Conservation (phyloP, 2,113 vertebrate species). For the Patagioenas fasciata region DNA sequence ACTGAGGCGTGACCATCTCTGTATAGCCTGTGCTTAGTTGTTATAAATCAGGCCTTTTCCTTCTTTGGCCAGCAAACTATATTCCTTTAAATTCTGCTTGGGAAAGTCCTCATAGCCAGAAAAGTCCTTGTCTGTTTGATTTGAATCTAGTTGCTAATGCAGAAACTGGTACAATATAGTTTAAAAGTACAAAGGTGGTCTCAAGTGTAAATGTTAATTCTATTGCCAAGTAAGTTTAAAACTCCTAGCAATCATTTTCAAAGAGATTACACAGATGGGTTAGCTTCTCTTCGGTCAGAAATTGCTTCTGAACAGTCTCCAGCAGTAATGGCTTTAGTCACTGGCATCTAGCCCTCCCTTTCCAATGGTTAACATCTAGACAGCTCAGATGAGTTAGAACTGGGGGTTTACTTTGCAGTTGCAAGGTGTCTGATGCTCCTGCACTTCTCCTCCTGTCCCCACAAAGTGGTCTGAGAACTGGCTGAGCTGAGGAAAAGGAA, state of each 20-base stretch:
- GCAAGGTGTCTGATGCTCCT: neutral
- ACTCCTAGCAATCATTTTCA: conserved; percentile 8
- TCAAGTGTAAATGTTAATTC: neutral
- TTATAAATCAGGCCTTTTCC: neutral
- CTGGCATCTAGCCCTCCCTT: neutral
- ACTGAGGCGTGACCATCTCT: neutral
- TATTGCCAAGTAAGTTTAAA: neutral
- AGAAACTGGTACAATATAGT: neutral
- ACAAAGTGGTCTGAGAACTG: neutral
- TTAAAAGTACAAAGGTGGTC: neutral
- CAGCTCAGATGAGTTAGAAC: neutral
- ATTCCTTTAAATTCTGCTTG: neutral
- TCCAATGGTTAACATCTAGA: neutral
- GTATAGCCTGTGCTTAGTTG: neutral
- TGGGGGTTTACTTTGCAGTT: neutral
- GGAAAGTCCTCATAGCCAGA: neutral
- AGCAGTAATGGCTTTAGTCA: neutral
- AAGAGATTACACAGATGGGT: neutral
- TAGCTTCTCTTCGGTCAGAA: neutral
- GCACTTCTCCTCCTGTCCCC: neutral
- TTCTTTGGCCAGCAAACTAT: neutral
- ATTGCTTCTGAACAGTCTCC: neutral
- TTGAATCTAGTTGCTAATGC: neutral
- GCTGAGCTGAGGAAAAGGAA: neutral
- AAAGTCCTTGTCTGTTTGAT: neutral